Percentiles rank a stretch among this genome's conserved stretches.
Evolutionary conservation across 2,113 vertebrate species (phyloP).

Genomic region (Oncorhynchus nerka): DNA sequence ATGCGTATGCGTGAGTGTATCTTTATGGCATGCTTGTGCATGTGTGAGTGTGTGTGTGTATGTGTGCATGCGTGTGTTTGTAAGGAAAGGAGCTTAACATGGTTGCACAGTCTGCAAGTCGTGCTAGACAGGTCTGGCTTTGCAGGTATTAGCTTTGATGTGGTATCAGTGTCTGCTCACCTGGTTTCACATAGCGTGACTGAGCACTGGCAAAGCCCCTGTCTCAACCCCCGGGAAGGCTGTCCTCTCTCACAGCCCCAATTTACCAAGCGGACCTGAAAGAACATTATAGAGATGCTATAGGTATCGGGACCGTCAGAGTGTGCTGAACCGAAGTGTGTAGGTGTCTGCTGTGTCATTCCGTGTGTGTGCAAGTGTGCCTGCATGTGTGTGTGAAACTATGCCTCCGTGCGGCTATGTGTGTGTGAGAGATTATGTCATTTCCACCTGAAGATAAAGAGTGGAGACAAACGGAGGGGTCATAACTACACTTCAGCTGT

Average conservation of each 20-base stretch:
- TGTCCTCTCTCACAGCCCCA: background rate
- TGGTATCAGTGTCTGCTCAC: constrained; percentile 15
- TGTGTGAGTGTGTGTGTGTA: constrained; percentile 13
- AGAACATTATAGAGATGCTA: background rate
- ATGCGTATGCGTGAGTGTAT: background rate
- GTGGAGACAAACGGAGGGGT: background rate
- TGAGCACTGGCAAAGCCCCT: background rate
- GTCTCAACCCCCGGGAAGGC: background rate
- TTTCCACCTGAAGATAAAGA: background rate
- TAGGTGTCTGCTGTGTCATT: background rate
- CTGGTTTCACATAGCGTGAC: constrained; percentile 9
- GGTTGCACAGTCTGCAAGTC: background rate
- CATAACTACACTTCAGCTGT: constrained; percentile 7
- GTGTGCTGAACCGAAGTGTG: background rate
- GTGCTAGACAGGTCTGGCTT: constrained; percentile 16
- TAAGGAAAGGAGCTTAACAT: constrained; percentile 5
- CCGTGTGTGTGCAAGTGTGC: background rate
- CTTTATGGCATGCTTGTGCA: background rate
- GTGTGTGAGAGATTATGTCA: background rate
- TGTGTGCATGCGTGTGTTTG: background rate
- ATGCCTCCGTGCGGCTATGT: too few species aligned
- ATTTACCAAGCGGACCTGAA: too few species aligned
- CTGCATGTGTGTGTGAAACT: background rate
- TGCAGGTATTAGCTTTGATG: constrained; percentile 24
- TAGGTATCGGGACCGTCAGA: background rate